Conservation (phyloP, 2,797 vertebrate species). For the Choloepus didactylus region DNA sequence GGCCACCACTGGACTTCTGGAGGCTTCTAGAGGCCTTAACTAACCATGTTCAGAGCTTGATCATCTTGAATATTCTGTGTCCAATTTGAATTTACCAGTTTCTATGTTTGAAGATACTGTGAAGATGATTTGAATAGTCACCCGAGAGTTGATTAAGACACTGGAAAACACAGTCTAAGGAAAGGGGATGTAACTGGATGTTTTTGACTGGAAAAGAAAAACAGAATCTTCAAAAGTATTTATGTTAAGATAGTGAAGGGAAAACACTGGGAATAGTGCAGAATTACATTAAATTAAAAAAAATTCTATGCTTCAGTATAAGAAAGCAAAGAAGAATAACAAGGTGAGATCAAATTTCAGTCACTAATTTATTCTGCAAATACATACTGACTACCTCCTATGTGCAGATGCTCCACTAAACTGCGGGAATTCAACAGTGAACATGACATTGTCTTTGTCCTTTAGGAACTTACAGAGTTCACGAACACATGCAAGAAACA, state of each 20-base stretch:
- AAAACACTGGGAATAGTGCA: neutral
- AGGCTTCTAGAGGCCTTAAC: neutral
- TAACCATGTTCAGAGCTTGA: neutral
- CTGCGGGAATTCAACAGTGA: neutral
- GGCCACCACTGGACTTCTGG: neutral
- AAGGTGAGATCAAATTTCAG: neutral
- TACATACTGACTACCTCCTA: neutral
- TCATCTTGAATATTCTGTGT: neutral
- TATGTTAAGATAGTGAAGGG: neutral
- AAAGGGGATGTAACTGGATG: too few relatives aligned
- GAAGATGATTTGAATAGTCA: slow-evolving; percentile 2
- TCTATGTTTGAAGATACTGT: neutral
- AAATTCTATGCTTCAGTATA: slow-evolving; percentile 24
- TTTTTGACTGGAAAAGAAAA: neutral
- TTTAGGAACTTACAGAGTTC: slow-evolving; percentile 1
- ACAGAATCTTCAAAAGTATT: neutral
- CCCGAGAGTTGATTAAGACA: neutral
- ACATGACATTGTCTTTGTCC: neutral
- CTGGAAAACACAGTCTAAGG: neutral
- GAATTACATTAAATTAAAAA: neutral
- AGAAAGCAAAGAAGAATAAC: neutral
- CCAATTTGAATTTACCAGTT: neutral
- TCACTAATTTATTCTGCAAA: slow-evolving; percentile 32
- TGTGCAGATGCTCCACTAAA: neutral
- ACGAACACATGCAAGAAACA: neutral